A percentile compares a stretch with the other conserved stretches of the same genome.
phyloP scores from a whole-genome alignment of 2,113 vertebrate species.

The Gracilinanus agilis region DNA sequence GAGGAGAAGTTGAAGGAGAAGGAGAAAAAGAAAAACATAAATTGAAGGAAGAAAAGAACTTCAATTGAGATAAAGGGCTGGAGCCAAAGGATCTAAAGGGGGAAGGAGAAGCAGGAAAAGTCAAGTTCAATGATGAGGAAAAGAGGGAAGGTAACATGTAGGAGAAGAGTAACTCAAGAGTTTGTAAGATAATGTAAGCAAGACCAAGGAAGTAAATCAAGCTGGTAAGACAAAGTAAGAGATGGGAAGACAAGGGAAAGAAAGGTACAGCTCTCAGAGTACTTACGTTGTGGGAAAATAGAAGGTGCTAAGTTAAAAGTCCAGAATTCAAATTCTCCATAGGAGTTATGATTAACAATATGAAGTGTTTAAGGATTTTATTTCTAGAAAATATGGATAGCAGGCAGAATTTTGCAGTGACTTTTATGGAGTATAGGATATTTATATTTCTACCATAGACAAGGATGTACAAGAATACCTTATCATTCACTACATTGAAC shows the following conservation, averaged over 20 bases:
- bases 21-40: not conserved
- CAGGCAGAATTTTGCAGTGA: not conserved
- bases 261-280: not conserved
- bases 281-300: not conserved
- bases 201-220: not conserved
- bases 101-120: not conserved
- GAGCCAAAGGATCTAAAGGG: not conserved
- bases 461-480: not conserved
- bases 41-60: not conserved
- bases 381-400: not conserved
- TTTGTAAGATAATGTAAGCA: not conserved
- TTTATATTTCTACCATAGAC: not conserved
- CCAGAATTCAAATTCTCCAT: not conserved
- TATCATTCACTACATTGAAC: not conserved
- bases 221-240: not conserved
- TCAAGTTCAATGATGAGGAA: not conserved
- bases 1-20: not conserved
- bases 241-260: not conserved
- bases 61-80: not conserved
- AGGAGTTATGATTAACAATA: not conserved
- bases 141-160: not conserved
- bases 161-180: not conserved
- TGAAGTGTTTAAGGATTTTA: not conserved
- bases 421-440: not conserved
- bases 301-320: not conserved